These are phyloP conservation scores for Euzophera pinguis DNA, from an alignment of 2,888 invertebrate species.

Conservation along the genomic window DNA sequence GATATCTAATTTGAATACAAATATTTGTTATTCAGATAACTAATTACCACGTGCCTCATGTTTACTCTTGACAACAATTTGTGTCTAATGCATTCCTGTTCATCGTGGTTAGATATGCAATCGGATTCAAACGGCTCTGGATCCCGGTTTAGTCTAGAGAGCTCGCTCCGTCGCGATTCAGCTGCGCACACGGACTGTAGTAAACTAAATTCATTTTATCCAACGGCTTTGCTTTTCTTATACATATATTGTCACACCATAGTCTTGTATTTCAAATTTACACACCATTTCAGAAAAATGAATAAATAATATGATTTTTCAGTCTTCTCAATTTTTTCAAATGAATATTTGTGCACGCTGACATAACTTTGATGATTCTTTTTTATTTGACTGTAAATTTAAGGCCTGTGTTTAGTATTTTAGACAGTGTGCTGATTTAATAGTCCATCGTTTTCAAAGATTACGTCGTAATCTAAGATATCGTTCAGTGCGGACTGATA, in stretches of 20 bases:
- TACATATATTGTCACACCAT: too few relatives aligned
- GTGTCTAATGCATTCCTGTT: background rate
- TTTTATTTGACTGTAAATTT: background rate
- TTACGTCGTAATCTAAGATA: conserved; percentile 14
- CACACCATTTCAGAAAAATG: too few relatives aligned
- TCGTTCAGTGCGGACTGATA: conserved; percentile 30
- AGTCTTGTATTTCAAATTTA: too few relatives aligned
- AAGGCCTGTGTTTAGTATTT: background rate
- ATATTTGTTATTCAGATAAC: too few relatives aligned
- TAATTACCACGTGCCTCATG: too few relatives aligned
- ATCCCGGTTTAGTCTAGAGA: background rate
- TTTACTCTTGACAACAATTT: background rate
- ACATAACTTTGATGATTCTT: too few relatives aligned
- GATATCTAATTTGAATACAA: too few relatives aligned
- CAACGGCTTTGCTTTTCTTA: background rate
- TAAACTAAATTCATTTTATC: background rate
- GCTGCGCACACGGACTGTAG: background rate
- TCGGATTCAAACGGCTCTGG: background rate
- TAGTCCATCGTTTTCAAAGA: background rate
- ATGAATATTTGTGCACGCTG: too few relatives aligned
- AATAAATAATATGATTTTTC: too few relatives aligned
- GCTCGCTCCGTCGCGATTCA: background rate
- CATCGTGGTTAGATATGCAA: background rate
- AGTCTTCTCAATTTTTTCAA: too few relatives aligned
- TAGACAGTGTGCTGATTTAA: background rate